phyloP scores from a whole-genome alignment of 2,888 invertebrate species.

The Andricus curvator region DNA sequence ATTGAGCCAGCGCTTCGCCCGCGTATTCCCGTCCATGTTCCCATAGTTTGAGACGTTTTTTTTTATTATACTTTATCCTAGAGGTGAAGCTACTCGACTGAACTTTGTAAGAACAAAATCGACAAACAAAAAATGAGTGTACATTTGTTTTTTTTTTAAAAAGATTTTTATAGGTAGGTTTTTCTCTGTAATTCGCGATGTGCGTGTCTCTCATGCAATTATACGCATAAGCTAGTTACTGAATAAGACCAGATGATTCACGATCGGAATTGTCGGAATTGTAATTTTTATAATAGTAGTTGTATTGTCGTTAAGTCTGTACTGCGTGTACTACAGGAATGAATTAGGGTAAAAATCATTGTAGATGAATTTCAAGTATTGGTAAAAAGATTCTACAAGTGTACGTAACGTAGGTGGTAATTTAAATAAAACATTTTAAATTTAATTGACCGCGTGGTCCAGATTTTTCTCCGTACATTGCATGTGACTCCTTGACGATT shows the following conservation, averaged over 20 bases:
- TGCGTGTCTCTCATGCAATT: conserved; percentile 28
- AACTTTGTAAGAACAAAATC: conserved; percentile 22
- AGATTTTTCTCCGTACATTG: conserved; percentile 50
- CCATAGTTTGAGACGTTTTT: conserved; percentile 2
- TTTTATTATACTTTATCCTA: background rate
- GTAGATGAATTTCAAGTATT: conserved; percentile 64
- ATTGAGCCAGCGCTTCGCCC: conserved; percentile 45
- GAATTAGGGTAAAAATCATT: conserved; percentile 56
- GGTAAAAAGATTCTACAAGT: conserved; percentile 67
- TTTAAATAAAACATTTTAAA: conserved; percentile 64
- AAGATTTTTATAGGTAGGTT: conserved; percentile 27
- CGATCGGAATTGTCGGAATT: conserved; percentile 28
- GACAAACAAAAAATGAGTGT: background rate
- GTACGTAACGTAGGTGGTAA: conserved; percentile 61
- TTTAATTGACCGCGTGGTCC: conserved; percentile 51
- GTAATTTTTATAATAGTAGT: conserved; percentile 52
- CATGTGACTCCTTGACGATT: conserved; percentile 31
- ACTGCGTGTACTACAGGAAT: conserved; percentile 61
- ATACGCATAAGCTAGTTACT: conserved; percentile 17
- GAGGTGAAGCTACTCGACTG: conserved; percentile 9
- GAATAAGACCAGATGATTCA: conserved; percentile 21
- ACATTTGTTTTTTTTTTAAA: background rate
- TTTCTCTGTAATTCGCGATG: conserved; percentile 32
- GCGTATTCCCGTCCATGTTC: conserved; percentile 54
- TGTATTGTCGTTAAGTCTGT: conserved; percentile 62